A percentile compares a stretch with the other conserved stretches of the same genome.
Evolutionary conservation across 2,888 invertebrate species (phyloP).

Genomic region (Eudiplozoon nipponicum): DNA sequence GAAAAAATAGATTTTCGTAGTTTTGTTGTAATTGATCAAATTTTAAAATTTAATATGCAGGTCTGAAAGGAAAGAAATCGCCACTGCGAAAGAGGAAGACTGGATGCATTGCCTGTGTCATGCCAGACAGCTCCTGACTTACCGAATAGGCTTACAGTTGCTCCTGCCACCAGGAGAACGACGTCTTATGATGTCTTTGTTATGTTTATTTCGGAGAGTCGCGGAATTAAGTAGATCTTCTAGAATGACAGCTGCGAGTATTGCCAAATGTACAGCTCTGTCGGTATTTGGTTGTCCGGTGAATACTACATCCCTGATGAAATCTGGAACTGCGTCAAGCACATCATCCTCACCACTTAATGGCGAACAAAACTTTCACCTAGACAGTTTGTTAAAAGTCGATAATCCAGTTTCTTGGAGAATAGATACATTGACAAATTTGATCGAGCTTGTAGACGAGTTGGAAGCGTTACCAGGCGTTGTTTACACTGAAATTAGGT

Average conservation of each 20-base stretch:
- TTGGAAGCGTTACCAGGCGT: background rate
- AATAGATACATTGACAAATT: background rate
- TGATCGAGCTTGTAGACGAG: background rate
- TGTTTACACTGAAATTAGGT: background rate
- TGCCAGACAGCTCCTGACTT: background rate
- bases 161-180: background rate
- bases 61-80: too few relatives aligned
- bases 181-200: background rate
- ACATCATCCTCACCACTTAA: too few relatives aligned
- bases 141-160: background rate
- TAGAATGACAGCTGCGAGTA: background rate
- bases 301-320: background rate
- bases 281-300: background rate
- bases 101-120: background rate
- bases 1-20: too few relatives aligned
- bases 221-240: background rate
- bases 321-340: too few relatives aligned
- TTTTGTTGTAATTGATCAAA: too few relatives aligned
- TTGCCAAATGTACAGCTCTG: constrained; percentile 2
- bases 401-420: too few relatives aligned
- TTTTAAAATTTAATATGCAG: too few relatives aligned
- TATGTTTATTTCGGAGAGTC: background rate
- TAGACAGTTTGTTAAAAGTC: too few relatives aligned
- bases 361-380: too few relatives aligned
- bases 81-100: too few relatives aligned